These are phyloP conservation scores for Lepidostoma basale DNA, from an alignment of 1,140 invertebrate genomes.

Conservation along the genomic window DNA sequence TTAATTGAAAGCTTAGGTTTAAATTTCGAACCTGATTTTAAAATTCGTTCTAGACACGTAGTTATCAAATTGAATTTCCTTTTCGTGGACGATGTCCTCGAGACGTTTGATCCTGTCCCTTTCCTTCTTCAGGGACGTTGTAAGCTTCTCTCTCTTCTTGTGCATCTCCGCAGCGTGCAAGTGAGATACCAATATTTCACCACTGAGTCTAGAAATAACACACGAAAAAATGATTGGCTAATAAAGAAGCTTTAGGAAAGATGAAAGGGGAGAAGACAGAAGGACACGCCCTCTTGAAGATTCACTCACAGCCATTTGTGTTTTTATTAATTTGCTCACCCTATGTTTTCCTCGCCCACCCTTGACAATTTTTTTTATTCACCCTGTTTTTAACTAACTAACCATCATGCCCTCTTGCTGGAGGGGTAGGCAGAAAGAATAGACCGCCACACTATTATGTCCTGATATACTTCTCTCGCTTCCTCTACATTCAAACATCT, in stretches of 20 bases:
- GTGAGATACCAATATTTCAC: conserved; percentile 56
- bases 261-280: not conserved
- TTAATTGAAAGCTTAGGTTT: too few relatives aligned
- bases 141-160: conserved; percentile 52
- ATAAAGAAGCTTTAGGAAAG: not conserved
- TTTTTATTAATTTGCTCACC: too few relatives aligned
- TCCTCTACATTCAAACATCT: too few relatives aligned
- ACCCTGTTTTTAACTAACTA: too few relatives aligned
- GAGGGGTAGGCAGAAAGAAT: too few relatives aligned
- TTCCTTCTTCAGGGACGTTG: conserved; percentile 51
- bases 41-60: conserved; percentile 51
- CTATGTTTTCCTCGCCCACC: too few relatives aligned
- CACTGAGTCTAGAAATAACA: conserved; percentile 52
- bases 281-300: not conserved
- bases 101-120: conserved; percentile 51
- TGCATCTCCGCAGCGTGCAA: conserved; percentile 53
- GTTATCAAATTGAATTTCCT: conserved; percentile 54
- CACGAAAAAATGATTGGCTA: not conserved
- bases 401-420: too few relatives aligned
- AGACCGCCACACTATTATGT: too few relatives aligned
- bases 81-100: conserved; percentile 52
- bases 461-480: too few relatives aligned
- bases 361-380: too few relatives aligned
- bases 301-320: not conserved
- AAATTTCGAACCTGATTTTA: conserved; percentile 52